Evolutionary conservation across 2,888 invertebrate species (phyloP), one percentile per base, ranked within the genome.

Genomic region (Danaus chrysippus): DNA sequence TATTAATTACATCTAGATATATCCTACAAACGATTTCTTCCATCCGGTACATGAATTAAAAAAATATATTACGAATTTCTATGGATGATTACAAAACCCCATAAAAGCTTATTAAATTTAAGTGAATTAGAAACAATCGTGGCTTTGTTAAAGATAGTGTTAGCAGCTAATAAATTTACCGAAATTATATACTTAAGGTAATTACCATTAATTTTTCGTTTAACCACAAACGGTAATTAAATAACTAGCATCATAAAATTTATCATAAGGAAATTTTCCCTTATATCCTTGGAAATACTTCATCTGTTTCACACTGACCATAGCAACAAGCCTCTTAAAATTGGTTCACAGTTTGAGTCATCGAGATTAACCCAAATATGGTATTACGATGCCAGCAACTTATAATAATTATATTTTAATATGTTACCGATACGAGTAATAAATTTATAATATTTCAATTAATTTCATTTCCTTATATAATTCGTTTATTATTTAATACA

Each of bases 351-450:
- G 17, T 49, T 46, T 49, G 17, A 49, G 15, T n/a, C 15, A 46
- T 46, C 46, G 17, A 17, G 17, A 49, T 49, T 49, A 49, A 15
- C 49, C 49, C 9, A 49, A 17, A 49, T 49, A 49, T 17, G 17
- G 17, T 49, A 17, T 17, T 3, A 49, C 46, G 13, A 46, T 17
- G n/a, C 49, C 9, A 17, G n/a, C 49, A 49, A 49, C 9, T 49
- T n/a, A 49, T 17, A 17, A 10, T 17, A 17, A 49, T 17, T 3
- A 1, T 15, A 11, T 17, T 11, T 9, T 17, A 17, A 17, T 49
- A 49, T 3, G 49, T 10, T 10, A 8, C 3, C 2, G 23, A 3
- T 34, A 34, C 6, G 6, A 34, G 23, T 34, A 34, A 34, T 34
- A 34, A 34, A 5, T 3, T 34, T 5, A 34, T 6, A 34, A 34